Evolutionary conservation across 2,113 vertebrate species (phyloP).

Genomic region (Holacanthus passer): DNA sequence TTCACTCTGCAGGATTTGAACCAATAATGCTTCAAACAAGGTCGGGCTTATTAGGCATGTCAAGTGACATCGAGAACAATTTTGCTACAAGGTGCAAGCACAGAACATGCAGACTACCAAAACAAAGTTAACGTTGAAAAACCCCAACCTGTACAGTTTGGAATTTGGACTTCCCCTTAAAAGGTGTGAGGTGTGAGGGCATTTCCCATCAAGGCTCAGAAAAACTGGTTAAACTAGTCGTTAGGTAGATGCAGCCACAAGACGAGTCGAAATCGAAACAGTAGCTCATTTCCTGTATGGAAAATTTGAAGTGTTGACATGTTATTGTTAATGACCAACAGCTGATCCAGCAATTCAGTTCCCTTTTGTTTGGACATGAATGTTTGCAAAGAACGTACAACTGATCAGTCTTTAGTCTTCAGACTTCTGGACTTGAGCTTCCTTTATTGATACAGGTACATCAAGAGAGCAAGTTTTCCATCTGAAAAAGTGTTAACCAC

Average conservation of each 20-base stretch:
- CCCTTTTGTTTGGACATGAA: not conserved
- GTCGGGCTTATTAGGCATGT: not conserved
- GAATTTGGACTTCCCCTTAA: too few relatives aligned
- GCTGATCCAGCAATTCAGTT: not conserved
- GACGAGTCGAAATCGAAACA: not conserved
- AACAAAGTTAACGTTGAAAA: not conserved
- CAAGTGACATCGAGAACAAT: not conserved
- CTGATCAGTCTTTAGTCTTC: not conserved
- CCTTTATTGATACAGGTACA: not conserved
- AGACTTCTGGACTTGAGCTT: not conserved
- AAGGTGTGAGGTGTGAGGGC: not conserved
- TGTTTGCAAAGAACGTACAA: not conserved
- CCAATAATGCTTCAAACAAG: not conserved
- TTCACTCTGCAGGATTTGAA: not conserved
- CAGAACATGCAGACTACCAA: not conserved
- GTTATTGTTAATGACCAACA: not conserved
- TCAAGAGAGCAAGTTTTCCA: not conserved
- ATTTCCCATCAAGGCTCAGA: not conserved
- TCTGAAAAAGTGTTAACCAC: not conserved
- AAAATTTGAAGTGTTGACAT: too few relatives aligned
- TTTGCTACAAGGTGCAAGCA: not conserved
- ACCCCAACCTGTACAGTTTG: not conserved
- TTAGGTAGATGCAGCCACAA: not conserved
- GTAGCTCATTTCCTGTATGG: not conserved
- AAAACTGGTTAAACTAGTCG: constrained; percentile 12